A percentile compares a stretch with the other conserved stretches of the same genome.
These are phyloP conservation scores for Diphyllodes magnificus DNA, from an alignment of 2,113 vertebrate genomes.

Conservation along the genomic window DNA sequence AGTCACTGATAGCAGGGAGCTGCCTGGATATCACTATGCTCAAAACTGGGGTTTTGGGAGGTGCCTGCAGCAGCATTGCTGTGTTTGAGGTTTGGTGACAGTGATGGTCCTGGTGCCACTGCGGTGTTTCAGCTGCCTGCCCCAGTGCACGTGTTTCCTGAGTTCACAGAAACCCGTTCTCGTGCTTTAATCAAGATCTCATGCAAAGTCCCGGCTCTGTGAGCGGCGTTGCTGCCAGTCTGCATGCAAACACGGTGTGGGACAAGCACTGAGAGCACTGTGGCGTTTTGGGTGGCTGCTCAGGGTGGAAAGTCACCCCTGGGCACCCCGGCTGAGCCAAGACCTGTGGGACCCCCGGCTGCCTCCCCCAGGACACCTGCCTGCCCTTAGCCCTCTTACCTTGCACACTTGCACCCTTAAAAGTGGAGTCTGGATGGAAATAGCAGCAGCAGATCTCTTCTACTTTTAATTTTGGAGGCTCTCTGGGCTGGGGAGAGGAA, in stretches of 20 bases:
- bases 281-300: neutral
- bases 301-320: neutral
- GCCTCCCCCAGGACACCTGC: neutral
- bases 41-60: fast-evolving
- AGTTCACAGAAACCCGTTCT: neutral
- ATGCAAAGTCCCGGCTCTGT: neutral
- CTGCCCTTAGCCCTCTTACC: neutral
- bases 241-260: neutral
- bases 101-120: fast-evolving
- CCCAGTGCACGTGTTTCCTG: neutral
- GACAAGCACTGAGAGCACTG: neutral
- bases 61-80: neutral
- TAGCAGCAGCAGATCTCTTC: neutral
- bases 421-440: neutral
- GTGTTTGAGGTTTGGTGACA: neutral
- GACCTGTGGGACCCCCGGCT: neutral
- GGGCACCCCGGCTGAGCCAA: neutral
- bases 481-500: constrained; percentile 33
- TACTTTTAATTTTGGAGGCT: neutral
- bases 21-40: neutral
- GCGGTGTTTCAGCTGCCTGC: neutral
- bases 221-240: fast-evolving
- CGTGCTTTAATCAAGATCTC: neutral
- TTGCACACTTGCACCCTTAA: fast-evolving
- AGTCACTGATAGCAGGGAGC: neutral